Conservation (phyloP, 2,797 vertebrate genomes). For the Neopelma chrysocephalum region DNA sequence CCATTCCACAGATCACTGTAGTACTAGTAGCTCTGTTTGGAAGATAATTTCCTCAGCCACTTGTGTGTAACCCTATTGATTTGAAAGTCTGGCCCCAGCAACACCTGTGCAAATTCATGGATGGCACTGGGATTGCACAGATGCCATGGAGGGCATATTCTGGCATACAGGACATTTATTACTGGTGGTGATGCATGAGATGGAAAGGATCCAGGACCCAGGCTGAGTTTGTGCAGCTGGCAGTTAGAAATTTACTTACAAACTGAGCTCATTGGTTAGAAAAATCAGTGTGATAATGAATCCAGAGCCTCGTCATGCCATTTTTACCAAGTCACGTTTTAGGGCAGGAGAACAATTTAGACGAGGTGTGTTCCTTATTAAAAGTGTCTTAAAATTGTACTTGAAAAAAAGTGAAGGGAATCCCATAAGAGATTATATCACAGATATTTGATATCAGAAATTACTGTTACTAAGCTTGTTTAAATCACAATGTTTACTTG, state of each 20-base stretch:
- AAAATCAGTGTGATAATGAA: slow-evolving; percentile 64
- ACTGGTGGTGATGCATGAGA: slow-evolving; percentile 60
- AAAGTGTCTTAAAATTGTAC: slow-evolving; percentile 17
- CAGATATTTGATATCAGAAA: neutral
- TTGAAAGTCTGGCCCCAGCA: neutral
- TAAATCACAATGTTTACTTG: neutral
- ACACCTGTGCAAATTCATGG: slow-evolving; percentile 42
- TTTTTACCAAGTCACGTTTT: slow-evolving; percentile 29
- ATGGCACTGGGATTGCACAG: slow-evolving; percentile 47
- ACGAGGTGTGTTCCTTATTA: slow-evolving; percentile 11
- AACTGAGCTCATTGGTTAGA: slow-evolving; percentile 50
- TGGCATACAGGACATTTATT: slow-evolving; percentile 55
- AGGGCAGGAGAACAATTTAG: slow-evolving; percentile 22
- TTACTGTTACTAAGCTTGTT: neutral
- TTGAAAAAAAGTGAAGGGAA: neutral
- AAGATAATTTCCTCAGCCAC: neutral
- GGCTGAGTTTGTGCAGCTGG: slow-evolving; percentile 70
- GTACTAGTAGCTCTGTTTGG: neutral
- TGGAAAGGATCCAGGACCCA: slow-evolving; percentile 65
- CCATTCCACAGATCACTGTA: neutral
- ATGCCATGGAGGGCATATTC: slow-evolving; percentile 51
- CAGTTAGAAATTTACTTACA: slow-evolving; percentile 63
- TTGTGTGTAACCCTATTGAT: slow-evolving; percentile 19
- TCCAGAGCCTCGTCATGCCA: neutral
- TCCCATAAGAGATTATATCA: neutral